Evolutionary conservation across 2,797 vertebrate genomes (phyloP), one percentile per base, ranked within the genome.

Genomic region (Uromys caudimaculatus): DNA sequence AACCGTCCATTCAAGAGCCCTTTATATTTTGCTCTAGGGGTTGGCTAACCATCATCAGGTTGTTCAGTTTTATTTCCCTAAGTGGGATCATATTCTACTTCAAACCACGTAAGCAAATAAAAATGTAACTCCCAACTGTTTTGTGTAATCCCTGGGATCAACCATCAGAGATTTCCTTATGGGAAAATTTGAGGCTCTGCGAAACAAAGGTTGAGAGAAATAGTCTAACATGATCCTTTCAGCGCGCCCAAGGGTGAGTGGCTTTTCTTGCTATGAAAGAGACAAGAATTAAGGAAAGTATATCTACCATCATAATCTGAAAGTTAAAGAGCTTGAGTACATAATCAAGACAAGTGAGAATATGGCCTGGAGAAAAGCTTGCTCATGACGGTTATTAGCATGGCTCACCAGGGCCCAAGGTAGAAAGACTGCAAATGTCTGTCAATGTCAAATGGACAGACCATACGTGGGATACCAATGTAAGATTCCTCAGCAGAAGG

Each of bases 61-160:
- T 73, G 19, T 92, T 86, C 38, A 38, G 12, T 71, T 95, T 92
- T 87, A 77, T 81, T 93, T 83, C 58, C 67, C 54, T 92, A 41
- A 69, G 52, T 56, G 41, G 44, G 35, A 85, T 58, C 47, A 87
- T 29, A 71, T 10, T 84, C 21, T 7, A 88, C 67, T 93, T 87
- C 24, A 90, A 58, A 60, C 88, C 88, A 13, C 32, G 71, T 69
- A 90, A 90, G 89, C 95, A 96, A 90, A 79, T 93, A 88, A 87
- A 96, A 92, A 8, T 54, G 13, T 83, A 60, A 16, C 83, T 85
- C 76, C 47, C 56, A 62, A 64, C 12, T 84, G 41, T 76, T 62
- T 41, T 3, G 0, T n/a, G 23, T 58, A 71, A 77, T 67, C 83
- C 52, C 84, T 41, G 44, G 90, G 69, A 78, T 73, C 2, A 64